Percentiles rank a stretch among this genome's conserved stretches.
Evolutionary conservation across 2,113 vertebrate species (phyloP).

Genomic region (Myotis lucifugus): DNA sequence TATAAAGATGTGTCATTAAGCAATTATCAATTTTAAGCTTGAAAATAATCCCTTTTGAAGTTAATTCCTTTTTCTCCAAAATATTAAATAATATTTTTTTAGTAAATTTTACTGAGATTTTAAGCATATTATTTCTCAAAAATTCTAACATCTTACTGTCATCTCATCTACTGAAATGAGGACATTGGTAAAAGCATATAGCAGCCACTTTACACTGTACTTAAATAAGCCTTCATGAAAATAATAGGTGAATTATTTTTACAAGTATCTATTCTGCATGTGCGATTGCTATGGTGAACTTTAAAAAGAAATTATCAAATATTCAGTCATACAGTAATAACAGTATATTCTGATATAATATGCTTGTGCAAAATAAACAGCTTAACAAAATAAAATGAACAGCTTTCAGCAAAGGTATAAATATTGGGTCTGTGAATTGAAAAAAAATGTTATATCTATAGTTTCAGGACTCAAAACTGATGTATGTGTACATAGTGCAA

Average conservation of each 20-base stretch:
- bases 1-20: constrained; percentile 24
- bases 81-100: constrained; percentile 47
- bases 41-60: constrained; percentile 59
- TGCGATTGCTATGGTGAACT: constrained; percentile 72
- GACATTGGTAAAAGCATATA: constrained; percentile 69
- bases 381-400: constrained; percentile 49
- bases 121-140: constrained; percentile 64
- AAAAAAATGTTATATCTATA: neutral
- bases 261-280: constrained; percentile 80
- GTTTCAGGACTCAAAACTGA: neutral
- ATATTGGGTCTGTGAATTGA: neutral
- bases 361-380: constrained; percentile 39
- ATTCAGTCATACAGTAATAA: constrained; percentile 68
- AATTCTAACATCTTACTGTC: constrained; percentile 60
- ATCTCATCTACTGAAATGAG: constrained; percentile 72
- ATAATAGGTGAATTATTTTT: constrained; percentile 79
- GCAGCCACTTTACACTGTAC: constrained; percentile 64
- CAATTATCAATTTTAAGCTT: neutral
- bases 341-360: constrained; percentile 64
- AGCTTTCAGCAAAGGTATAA: constrained; percentile 54
- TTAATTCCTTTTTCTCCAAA: neutral
- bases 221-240: constrained; percentile 78
- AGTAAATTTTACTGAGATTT: constrained; percentile 63
- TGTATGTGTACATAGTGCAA: neutral
- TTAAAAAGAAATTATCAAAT: constrained; percentile 56